phyloP scores from a whole-genome alignment of 2,888 invertebrate species.

The Zhengitettix transpicula region DNA sequence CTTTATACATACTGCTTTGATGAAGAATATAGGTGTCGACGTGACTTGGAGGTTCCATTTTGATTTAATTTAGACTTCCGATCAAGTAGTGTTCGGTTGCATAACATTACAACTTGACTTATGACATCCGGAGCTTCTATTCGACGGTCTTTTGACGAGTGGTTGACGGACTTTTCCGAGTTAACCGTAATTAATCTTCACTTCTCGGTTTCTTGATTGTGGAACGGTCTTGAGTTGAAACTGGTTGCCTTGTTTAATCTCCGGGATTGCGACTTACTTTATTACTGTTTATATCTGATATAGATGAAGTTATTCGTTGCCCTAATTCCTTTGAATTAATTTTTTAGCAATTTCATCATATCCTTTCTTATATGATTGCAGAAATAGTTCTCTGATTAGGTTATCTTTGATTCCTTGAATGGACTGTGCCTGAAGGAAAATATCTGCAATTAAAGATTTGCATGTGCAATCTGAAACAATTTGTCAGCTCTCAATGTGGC shows the following conservation, averaged over 20 bases:
- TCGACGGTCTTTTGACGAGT: not conserved
- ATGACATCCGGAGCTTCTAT: not conserved
- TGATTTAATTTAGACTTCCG: not conserved
- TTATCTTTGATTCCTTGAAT: not conserved
- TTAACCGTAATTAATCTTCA: too few relatives aligned
- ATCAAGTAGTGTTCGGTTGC: not conserved
- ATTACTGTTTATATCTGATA: too few relatives aligned
- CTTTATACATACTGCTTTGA: not conserved
- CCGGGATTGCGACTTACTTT: too few relatives aligned
- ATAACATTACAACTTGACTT: not conserved
- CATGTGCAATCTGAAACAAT: not conserved
- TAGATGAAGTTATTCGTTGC: too few relatives aligned
- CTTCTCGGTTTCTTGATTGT: too few relatives aligned
- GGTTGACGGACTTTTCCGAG: not conserved
- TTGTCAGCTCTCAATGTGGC: not conserved
- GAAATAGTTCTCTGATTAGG: not conserved
- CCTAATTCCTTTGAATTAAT: too few relatives aligned
- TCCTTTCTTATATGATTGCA: not conserved
- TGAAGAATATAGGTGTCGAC: too few relatives aligned
- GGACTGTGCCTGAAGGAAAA: not conserved
- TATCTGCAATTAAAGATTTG: not conserved
- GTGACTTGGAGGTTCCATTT: not conserved
- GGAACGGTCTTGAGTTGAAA: too few relatives aligned
- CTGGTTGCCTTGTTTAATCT: not conserved
- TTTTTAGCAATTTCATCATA: not conserved